Conservation (phyloP, 2,113 vertebrate species). For the Equus przewalskii region DNA sequence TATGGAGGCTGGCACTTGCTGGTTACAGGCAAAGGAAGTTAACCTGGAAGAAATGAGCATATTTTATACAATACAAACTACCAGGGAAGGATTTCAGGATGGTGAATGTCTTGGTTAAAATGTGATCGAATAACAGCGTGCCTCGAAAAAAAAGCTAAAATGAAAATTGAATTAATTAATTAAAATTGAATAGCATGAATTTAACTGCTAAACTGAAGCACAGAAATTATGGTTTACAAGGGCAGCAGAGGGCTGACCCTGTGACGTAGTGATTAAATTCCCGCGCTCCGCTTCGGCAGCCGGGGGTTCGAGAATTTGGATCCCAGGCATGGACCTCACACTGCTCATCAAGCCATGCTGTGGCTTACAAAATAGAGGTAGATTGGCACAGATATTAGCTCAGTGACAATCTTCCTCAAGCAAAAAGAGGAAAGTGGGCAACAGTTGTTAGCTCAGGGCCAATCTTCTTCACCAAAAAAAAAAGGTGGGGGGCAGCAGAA, state of each 20-base stretch:
- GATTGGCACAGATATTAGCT: too few species aligned
- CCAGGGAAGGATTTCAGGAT: background rate
- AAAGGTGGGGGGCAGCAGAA: background rate
- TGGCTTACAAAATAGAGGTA: too few species aligned
- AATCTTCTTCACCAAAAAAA: too few species aligned
- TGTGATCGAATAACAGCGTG: background rate
- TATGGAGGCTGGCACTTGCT: background rate
- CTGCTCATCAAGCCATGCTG: too few species aligned
- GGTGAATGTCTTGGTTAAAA: slow-evolving; percentile 22
- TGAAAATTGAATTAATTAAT: background rate
- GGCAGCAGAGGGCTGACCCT: background rate
- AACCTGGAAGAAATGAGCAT: background rate
- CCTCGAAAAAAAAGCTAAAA: background rate
- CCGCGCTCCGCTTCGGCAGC: too few species aligned
- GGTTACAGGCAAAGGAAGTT: background rate
- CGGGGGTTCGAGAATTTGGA: too few species aligned
- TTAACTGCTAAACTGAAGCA: slow-evolving; percentile 28
- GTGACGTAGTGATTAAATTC: too few species aligned
- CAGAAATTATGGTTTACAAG: background rate
- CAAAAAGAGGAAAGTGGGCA: too few species aligned
- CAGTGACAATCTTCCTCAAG: too few species aligned
- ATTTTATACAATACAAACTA: slow-evolving; percentile 9
- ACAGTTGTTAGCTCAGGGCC: too few species aligned
- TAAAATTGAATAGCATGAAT: slow-evolving; percentile 22
- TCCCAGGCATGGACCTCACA: too few species aligned